These are phyloP conservation scores for Pantelozetes paolii DNA, from an alignment of 2,888 invertebrate species.

Conservation along the genomic window DNA sequence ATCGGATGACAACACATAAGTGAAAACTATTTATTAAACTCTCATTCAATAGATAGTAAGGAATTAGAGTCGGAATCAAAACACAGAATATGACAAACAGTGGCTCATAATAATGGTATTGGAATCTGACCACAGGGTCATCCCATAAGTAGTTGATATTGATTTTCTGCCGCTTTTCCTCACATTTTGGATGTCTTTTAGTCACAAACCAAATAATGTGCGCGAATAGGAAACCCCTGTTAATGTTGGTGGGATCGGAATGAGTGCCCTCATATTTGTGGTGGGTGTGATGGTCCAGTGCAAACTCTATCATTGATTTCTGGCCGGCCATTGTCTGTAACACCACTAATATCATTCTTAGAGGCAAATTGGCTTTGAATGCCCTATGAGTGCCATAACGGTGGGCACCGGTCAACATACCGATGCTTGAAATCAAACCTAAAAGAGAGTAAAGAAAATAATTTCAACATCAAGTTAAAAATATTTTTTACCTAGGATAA, in stretches of 20 bases:
- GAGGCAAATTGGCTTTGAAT: constrained; percentile 33
- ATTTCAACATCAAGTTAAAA: no score
- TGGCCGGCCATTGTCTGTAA: constrained; percentile 31
- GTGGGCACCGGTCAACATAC: constrained; percentile 27
- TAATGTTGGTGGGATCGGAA: constrained; percentile 28
- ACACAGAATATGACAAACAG: not conserved
- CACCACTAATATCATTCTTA: constrained; percentile 5
- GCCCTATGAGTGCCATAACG: constrained; percentile 21
- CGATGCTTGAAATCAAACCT: constrained; percentile 6
- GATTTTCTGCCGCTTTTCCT: not conserved
- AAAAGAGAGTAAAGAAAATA: no score
- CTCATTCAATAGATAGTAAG: constrained; percentile 15
- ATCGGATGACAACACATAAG: constrained; percentile 15
- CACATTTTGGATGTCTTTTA: constrained; percentile 37
- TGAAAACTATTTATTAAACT: not conserved
- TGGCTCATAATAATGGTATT: constrained; percentile 25
- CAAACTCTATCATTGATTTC: constrained; percentile 25
- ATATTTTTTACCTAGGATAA: constrained; percentile 17
- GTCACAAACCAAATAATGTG: constrained; percentile 38
- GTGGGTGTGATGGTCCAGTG: constrained; percentile 31
- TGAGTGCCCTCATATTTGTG: constrained; percentile 31
- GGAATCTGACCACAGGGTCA: constrained; percentile 25
- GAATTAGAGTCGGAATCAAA: constrained; percentile 11
- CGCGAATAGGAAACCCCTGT: constrained; percentile 40
- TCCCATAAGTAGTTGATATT: not conserved